Evolutionary conservation across 2,888 invertebrate genomes (phyloP).

Genomic region (Hydriomena furcata): DNA sequence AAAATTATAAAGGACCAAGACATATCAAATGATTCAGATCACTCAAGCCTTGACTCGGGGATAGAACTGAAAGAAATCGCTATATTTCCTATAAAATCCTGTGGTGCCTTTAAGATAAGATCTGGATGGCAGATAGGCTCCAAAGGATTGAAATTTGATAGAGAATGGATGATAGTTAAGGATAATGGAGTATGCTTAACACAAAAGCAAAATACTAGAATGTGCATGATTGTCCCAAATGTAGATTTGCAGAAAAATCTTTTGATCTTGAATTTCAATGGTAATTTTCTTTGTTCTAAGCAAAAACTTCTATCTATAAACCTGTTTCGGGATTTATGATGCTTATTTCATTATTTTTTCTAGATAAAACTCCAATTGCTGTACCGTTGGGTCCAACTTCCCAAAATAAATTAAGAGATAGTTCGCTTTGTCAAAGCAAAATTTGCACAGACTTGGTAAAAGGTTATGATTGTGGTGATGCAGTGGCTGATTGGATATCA

Average conservation of each 20-base stretch:
- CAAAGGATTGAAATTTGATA: constrained; percentile 93
- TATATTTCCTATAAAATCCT: constrained; percentile 96
- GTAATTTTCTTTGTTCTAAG: constrained; percentile 66
- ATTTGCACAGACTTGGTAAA: constrained; percentile 92
- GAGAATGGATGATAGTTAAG: constrained; percentile 96
- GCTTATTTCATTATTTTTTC: constrained; percentile 34
- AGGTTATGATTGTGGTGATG: constrained; percentile 93
- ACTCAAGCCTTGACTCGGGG: constrained; percentile 39
- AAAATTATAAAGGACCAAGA: constrained; percentile 41
- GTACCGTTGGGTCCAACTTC: constrained; percentile 74
- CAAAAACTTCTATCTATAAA: too few relatives aligned
- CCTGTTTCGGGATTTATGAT: background rate
- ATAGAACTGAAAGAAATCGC: constrained; percentile 59
- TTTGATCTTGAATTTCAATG: constrained; percentile 85
- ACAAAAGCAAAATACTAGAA: constrained; percentile 91
- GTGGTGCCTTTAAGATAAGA: constrained; percentile 88
- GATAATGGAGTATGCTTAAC: constrained; percentile 92
- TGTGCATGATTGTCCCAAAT: constrained; percentile 90
- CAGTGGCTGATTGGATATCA: constrained; percentile 91
- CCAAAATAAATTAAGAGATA: constrained; percentile 47
- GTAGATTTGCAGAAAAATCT: constrained; percentile 84
- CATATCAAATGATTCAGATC: constrained; percentile 33
- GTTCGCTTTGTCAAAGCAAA: constrained; percentile 88
- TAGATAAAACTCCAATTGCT: constrained; percentile 79
- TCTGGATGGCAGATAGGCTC: constrained; percentile 88